Conservation (phyloP, 2,888 invertebrate species). For the Octonoba sinensis region DNA sequence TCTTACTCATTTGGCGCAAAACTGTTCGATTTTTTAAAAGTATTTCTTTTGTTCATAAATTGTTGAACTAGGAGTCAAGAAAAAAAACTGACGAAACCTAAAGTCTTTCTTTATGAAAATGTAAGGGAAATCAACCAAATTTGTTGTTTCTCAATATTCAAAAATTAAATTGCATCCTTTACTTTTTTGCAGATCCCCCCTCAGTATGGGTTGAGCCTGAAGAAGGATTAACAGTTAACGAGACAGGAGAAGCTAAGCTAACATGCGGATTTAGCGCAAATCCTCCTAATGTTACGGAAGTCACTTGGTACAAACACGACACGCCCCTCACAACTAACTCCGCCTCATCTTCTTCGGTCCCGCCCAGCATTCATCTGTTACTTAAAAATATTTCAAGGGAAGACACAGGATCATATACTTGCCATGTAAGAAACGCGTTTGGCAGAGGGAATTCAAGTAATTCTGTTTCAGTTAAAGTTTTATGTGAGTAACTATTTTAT, state of each 20-base stretch:
- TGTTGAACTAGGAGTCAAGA: no score
- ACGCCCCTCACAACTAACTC: constrained; percentile 69
- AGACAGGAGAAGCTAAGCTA: constrained; percentile 81
- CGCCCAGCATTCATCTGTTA: constrained; percentile 77
- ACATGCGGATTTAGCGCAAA: constrained; percentile 88
- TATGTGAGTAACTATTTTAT: constrained; percentile 78
- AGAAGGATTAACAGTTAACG: constrained; percentile 82
- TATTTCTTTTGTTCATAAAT: no score
- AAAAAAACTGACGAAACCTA: no score
- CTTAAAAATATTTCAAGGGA: constrained; percentile 81
- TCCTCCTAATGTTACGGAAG: constrained; percentile 82
- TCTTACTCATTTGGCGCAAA: no score
- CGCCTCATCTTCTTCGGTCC: constrained; percentile 67
- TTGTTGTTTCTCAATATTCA: background rate
- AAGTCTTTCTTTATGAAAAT: no score
- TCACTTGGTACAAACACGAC: constrained; percentile 77
- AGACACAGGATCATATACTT: constrained; percentile 89
- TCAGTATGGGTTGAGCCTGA: constrained; percentile 81
- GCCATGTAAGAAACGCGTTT: constrained; percentile 83
- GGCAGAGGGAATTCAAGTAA: constrained; percentile 82
- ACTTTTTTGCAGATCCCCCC: constrained; percentile 81
- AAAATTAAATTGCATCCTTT: background rate
- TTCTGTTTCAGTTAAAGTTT: constrained; percentile 82
- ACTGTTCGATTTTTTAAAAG: no score
- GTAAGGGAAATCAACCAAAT: no score